These are phyloP conservation scores for Sarcophaga caerulescens DNA, from an alignment of 2,888 invertebrate species.

Conservation along the genomic window DNA sequence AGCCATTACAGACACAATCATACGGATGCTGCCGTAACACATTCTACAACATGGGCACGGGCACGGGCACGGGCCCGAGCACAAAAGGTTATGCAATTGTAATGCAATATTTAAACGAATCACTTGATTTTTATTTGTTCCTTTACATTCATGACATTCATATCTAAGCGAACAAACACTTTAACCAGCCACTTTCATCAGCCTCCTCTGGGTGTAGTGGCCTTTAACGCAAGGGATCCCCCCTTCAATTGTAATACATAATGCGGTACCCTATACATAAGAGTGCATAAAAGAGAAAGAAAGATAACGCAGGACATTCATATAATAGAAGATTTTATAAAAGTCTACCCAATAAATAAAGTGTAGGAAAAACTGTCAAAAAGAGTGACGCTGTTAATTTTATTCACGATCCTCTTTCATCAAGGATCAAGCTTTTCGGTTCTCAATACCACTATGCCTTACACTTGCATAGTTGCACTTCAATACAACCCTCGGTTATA, in stretches of 20 bases:
- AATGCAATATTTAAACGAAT: conserved; percentile 53
- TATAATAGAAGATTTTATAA: no score
- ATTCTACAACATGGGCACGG: neutral
- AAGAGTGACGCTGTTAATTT: no score
- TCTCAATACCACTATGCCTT: no score
- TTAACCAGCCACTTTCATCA: neutral
- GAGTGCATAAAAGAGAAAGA: neutral
- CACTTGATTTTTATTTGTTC: conserved; percentile 40
- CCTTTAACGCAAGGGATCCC: conserved; percentile 5
- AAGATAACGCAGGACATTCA: no score
- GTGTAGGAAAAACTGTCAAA: no score
- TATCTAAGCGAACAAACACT: neutral
- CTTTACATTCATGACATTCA: neutral
- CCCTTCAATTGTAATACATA: conserved; percentile 45
- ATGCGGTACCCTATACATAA: neutral
- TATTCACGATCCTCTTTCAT: no score
- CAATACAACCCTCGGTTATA: no score
- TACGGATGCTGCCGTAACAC: neutral
- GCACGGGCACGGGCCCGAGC: neutral
- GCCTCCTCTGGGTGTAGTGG: neutral
- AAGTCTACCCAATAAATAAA: no score
- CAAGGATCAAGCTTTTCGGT: no score
- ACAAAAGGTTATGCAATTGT: conserved; percentile 34
- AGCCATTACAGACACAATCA: conserved; percentile 38
- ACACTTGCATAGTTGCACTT: no score